Conservation (phyloP, 2,113 vertebrate genomes). For the Tiliqua scincoides region DNA sequence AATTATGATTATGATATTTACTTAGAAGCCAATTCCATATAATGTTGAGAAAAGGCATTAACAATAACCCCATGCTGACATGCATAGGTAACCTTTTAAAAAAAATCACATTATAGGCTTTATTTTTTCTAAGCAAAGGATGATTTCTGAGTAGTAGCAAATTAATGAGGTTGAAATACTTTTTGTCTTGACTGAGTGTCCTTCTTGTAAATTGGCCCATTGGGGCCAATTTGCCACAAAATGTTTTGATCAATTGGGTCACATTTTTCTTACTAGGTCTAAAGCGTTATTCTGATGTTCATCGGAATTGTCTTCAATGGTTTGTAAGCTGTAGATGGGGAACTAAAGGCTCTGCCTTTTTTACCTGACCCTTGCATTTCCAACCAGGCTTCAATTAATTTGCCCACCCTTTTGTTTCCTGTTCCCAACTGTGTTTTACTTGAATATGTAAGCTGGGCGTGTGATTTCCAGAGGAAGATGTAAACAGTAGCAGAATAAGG, state of each 20-base stretch:
- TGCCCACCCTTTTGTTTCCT: neutral
- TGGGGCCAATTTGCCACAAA: constrained; percentile 32
- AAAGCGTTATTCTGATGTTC: constrained; percentile 23
- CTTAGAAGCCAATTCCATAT: neutral
- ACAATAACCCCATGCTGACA: neutral
- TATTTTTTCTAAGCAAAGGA: neutral
- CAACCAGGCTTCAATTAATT: neutral
- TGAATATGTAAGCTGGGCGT: neutral
- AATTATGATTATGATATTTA: constrained; percentile 2
- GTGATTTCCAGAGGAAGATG: neutral
- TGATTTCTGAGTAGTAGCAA: constrained; percentile 11
- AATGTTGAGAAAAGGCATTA: neutral
- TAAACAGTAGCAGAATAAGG: neutral
- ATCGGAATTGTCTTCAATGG: constrained; percentile 13
- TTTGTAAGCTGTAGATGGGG: constrained; percentile 6
- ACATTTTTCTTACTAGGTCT: constrained; percentile 29
- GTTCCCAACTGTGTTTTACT: neutral
- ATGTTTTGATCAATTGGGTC: constrained; percentile 24
- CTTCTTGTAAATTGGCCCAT: constrained; percentile 39
- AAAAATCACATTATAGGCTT: neutral
- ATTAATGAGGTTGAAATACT: neutral
- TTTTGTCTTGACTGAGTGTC: constrained; percentile 41
- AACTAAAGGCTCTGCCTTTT: neutral
- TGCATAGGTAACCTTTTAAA: constrained; percentile 7
- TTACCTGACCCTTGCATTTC: constrained; percentile 7